phyloP scores from a whole-genome alignment of 2,888 invertebrate species.

The Lysandra bellargus region DNA sequence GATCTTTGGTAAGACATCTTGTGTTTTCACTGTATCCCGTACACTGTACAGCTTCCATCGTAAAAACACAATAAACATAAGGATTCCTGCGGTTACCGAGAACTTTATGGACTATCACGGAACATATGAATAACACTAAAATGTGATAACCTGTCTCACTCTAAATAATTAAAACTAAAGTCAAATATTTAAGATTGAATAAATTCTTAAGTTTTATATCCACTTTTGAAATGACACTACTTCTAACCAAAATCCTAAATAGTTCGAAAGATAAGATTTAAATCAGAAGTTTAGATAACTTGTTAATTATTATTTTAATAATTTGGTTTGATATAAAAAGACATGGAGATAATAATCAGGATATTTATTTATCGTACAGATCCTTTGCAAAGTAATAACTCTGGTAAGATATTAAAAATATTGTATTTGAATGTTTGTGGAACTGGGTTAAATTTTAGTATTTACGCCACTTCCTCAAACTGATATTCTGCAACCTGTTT shows the following conservation, averaged over 20 bases:
- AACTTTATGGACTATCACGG: conserved; percentile 16
- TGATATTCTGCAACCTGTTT: too few species aligned
- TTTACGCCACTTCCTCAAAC: too few species aligned
- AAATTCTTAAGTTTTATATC: not conserved
- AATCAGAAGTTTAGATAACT: too few species aligned
- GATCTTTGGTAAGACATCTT: not conserved
- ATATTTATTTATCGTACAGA: not conserved
- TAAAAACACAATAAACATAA: conserved; percentile 26
- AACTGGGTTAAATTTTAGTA: too few species aligned
- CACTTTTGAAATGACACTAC: too few species aligned
- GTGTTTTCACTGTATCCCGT: conserved; percentile 1
- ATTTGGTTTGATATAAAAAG: not conserved
- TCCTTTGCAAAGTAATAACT: too few species aligned
- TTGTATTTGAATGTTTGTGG: too few species aligned
- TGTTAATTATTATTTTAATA: too few species aligned
- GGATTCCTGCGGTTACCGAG: conserved; percentile 6
- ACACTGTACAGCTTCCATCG: conserved; percentile 23
- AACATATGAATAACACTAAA: conserved; percentile 11
- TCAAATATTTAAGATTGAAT: not conserved
- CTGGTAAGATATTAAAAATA: too few species aligned
- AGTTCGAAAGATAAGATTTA: too few species aligned
- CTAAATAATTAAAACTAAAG: conserved; percentile 7
- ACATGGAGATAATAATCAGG: not conserved
- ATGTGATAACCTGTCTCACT: conserved; percentile 9
- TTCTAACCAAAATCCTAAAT: too few species aligned